These are phyloP conservation scores for Nycticryphes semicollaris DNA, from an alignment of 2,113 vertebrate species.

Conservation along the genomic window DNA sequence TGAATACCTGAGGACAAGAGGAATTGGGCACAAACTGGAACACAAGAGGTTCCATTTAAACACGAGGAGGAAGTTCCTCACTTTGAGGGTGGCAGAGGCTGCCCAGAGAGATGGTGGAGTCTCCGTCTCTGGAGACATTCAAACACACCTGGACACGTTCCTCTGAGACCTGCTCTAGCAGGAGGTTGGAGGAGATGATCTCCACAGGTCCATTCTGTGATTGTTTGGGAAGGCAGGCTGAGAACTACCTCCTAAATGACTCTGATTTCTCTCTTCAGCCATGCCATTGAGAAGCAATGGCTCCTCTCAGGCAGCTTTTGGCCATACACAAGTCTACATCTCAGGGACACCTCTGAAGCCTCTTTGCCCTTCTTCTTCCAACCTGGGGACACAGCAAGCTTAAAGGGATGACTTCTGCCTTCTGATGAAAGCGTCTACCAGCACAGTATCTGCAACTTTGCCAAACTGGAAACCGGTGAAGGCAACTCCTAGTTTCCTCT, in stretches of 20 bases:
- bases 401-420: not conserved
- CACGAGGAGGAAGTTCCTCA: too few relatives aligned
- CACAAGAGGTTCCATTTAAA: too few relatives aligned
- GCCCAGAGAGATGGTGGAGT: too few relatives aligned
- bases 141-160: too few relatives aligned
- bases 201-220: too few relatives aligned
- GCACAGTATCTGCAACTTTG: not conserved
- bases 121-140: too few relatives aligned
- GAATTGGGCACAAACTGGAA: too few relatives aligned
- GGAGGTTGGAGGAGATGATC: too few relatives aligned
- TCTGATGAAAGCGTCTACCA: rapidly evolving
- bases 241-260: not conserved
- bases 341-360: not conserved
- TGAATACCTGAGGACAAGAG: not conserved
- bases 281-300: not conserved
- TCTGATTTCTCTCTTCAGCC: not conserved
- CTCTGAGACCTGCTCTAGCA: too few relatives aligned
- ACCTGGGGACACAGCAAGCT: not conserved
- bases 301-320: not conserved
- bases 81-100: too few relatives aligned
- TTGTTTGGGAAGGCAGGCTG: not conserved
- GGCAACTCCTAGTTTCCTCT: not conserved
- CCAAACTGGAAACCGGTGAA: not conserved
- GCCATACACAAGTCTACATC: not conserved
- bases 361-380: not conserved